A percentile compares a stretch with the other conserved stretches of the same genome.
Conservation (phyloP, 1,140 invertebrate species). For the Pseudomyrmex dendroicus region DNA sequence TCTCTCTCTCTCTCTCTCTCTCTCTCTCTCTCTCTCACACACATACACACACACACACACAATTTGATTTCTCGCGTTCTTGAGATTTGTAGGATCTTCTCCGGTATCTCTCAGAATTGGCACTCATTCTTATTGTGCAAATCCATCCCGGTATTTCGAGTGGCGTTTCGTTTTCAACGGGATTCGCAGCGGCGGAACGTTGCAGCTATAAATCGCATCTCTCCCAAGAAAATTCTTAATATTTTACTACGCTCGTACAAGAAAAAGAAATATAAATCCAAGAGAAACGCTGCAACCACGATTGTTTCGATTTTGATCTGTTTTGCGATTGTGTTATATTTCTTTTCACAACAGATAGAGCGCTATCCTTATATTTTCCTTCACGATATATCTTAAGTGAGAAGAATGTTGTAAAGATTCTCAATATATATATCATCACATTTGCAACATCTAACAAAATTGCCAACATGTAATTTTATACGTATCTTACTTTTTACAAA, state of each 20-base stretch:
- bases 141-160: conserved; percentile 6
- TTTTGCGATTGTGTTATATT: conserved; percentile 34
- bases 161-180: conserved; percentile 25
- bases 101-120: conserved; percentile 16
- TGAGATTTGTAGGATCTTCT: conserved; percentile 53
- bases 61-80: conserved; percentile 27
- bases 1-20: not conserved
- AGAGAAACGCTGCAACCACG: conserved; percentile 1
- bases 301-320: conserved; percentile 43
- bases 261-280: not conserved
- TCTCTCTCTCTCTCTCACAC: not conserved
- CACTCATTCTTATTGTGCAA: conserved; percentile 55
- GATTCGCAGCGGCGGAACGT: not conserved
- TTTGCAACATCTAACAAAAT: conserved; percentile 12
- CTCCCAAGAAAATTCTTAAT: conserved; percentile 18
- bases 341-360: not conserved
- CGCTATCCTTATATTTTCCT: not conserved
- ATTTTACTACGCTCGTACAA: conserved; percentile 5
- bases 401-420: conserved; percentile 8
- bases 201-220: conserved; percentile 51
- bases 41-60: too few relatives aligned
- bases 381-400: not conserved
- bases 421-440: not conserved
- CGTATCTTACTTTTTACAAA: conserved; percentile 16
- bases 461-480: too few relatives aligned